Conservation (phyloP, 2,113 vertebrate species). For the Microtus ochrogaster region DNA sequence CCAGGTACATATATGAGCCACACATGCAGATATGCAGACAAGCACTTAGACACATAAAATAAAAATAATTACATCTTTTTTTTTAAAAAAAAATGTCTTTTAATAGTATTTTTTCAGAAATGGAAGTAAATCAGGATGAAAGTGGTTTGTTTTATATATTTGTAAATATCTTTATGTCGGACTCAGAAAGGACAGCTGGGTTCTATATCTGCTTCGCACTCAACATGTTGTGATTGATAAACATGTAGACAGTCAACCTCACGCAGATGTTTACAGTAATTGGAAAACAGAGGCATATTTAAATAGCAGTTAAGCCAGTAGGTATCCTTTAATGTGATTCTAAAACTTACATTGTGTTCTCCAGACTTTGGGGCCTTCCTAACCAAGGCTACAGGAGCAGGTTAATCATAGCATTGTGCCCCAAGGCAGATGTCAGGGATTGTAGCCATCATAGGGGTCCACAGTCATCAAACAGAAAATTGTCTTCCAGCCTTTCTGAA, state of each 20-base stretch:
- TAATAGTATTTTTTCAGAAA: background rate
- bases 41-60: background rate
- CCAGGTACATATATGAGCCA: background rate
- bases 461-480: background rate
- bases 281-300: conserved; percentile 41
- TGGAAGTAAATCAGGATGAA: background rate
- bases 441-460: background rate
- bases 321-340: conserved; percentile 17
- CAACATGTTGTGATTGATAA: background rate
- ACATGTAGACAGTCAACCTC: background rate
- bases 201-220: background rate
- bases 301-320: background rate
- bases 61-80: background rate
- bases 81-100: background rate
- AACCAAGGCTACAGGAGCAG: background rate
- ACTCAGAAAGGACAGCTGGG: background rate
- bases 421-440: background rate
- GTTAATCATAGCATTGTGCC: background rate
- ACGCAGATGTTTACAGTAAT: background rate
- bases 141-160: background rate
- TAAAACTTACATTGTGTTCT: background rate
- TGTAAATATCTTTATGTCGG: background rate
- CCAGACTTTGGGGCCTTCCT: background rate
- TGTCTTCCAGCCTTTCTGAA: background rate
- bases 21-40: background rate